Conservation (phyloP, 2,797 vertebrate genomes). For the Enteromius radiatus region DNA sequence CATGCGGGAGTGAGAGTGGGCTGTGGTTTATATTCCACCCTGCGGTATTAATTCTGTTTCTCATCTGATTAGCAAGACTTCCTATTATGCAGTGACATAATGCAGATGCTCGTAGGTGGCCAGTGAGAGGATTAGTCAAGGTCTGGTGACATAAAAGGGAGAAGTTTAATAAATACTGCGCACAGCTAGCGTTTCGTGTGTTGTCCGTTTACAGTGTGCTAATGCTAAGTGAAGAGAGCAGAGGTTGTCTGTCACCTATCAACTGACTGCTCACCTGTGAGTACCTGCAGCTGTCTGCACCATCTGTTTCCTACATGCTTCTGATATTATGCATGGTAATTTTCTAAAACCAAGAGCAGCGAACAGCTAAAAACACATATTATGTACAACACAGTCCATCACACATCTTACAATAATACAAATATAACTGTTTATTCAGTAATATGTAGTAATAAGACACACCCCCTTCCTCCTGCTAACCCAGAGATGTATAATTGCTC, state of each 20-base stretch:
- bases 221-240: slow-evolving; percentile 30
- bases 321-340: slow-evolving; percentile 32
- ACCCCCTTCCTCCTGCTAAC: slow-evolving; percentile 64
- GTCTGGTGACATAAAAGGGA: slow-evolving; percentile 12
- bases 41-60: slow-evolving; percentile 12
- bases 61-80: slow-evolving; percentile 42
- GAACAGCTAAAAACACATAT: slow-evolving; percentile 14
- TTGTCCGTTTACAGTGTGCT: slow-evolving; percentile 24
- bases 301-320: slow-evolving; percentile 50
- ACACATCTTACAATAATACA: slow-evolving; percentile 79
- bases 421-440: slow-evolving; percentile 83
- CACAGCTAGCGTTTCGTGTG: background rate
- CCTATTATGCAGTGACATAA: slow-evolving; percentile 22
- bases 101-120: slow-evolving; percentile 32
- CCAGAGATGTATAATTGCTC: slow-evolving; percentile 69
- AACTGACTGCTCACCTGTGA: slow-evolving; percentile 51
- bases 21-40: slow-evolving; percentile 42
- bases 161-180: background rate
- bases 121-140: slow-evolving; percentile 21
- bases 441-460: slow-evolving; percentile 77
- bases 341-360: background rate
- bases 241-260: slow-evolving; percentile 51
- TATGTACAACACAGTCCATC: slow-evolving; percentile 44
- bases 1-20: slow-evolving; percentile 2
- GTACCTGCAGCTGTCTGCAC: slow-evolving; percentile 55